Percentiles rank a stretch among this genome's conserved stretches.
phyloP scores from a whole-genome alignment of 2,797 vertebrate species.

The Potorous gilbertii region DNA sequence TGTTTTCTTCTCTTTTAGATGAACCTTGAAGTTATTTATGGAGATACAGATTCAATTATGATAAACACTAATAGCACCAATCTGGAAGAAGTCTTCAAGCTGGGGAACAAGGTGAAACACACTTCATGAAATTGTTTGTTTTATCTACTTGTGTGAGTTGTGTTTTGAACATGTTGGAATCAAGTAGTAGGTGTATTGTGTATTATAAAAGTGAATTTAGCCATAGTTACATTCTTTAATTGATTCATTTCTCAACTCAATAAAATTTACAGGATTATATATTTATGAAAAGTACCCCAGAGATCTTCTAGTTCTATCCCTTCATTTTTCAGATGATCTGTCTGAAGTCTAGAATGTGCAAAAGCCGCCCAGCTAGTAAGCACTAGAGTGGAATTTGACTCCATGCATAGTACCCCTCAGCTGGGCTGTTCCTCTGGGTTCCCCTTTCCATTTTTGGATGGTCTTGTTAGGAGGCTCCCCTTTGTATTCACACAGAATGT shows the following conservation, averaged over 20 bases:
- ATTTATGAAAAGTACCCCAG: background rate
- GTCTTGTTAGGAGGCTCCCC: background rate
- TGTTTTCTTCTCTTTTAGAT: conserved; percentile 87
- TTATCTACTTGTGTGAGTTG: conserved; percentile 56
- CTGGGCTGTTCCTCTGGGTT: background rate
- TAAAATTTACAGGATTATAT: background rate
- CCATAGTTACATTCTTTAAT: conserved; percentile 41
- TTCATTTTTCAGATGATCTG: background rate
- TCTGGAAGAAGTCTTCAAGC: conserved; percentile 96
- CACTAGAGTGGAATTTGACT: background rate
- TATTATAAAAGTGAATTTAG: conserved; percentile 47
- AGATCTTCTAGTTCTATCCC: background rate
- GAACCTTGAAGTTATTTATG: conserved; percentile 99
- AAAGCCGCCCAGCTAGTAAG: background rate
- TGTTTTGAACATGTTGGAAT: conserved; percentile 42
- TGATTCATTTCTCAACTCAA: conserved; percentile 14
- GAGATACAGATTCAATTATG: conserved; percentile 99
- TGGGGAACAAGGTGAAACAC: conserved; percentile 94
- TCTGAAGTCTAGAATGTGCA: background rate
- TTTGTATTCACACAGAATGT: background rate
- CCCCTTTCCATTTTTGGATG: background rate
- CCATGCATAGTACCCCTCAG: background rate
- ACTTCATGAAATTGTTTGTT: conserved; percentile 54
- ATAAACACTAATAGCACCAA: conserved; percentile 97
- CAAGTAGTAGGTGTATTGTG: background rate